Evolutionary conservation across 2,113 vertebrate genomes (phyloP).

Genomic region (Cinclus cinclus): DNA sequence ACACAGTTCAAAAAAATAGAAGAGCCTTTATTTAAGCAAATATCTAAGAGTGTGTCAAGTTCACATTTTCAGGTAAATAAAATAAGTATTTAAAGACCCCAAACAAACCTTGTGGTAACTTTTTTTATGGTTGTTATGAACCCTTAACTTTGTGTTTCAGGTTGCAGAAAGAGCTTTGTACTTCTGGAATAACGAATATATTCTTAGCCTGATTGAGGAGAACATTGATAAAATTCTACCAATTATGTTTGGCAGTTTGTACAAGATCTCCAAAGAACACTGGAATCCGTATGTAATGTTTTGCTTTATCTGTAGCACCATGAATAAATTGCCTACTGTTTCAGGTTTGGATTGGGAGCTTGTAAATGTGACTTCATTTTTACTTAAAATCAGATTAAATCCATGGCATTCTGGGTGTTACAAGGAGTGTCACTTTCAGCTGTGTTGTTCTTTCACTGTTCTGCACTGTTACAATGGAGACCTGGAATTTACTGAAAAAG

Average conservation of each 20-base stretch:
- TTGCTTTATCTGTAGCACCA: not conserved
- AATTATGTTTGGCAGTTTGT: constrained; percentile 96
- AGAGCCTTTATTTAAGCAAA: constrained; percentile 97
- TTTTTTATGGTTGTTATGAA: not conserved
- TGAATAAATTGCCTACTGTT: not conserved
- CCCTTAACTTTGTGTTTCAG: constrained; percentile 73
- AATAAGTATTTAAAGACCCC: not conserved
- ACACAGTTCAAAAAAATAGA: constrained; percentile 98
- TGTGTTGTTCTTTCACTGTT: not conserved
- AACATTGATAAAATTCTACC: constrained; percentile 95
- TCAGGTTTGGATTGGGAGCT: not conserved
- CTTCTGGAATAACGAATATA: constrained; percentile 99
- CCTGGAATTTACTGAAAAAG: not conserved
- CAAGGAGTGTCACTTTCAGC: not conserved
- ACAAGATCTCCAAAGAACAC: constrained; percentile 99
- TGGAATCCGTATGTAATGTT: constrained; percentile 91
- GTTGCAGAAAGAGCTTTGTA: constrained; percentile 96
- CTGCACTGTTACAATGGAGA: not conserved
- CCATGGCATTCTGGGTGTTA: not conserved
- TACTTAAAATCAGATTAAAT: not conserved
- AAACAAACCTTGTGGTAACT: not conserved
- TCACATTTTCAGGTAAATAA: constrained; percentile 94
- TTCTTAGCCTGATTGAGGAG: constrained; percentile 97
- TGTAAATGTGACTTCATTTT: not conserved
- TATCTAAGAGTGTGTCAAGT: constrained; percentile 94